Percentiles rank a stretch among this genome's conserved stretches.
Conservation (phyloP, 2,113 vertebrate species). For the Dolichotis patagonum region DNA sequence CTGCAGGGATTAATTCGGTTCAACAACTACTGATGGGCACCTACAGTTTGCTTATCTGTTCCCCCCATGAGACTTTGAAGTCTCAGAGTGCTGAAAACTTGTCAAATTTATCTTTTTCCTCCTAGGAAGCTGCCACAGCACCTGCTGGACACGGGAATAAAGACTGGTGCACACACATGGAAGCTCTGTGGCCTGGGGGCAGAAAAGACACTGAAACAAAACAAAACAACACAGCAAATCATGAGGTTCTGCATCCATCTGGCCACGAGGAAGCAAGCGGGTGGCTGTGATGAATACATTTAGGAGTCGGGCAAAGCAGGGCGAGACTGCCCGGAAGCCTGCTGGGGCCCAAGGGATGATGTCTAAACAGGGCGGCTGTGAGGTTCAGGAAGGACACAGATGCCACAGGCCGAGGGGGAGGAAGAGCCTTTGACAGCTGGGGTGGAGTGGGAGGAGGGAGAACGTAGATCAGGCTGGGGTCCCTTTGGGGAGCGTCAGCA, state of each 20-base stretch:
- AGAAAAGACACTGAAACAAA: slow-evolving; percentile 44
- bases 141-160: background rate
- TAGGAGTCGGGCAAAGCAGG: background rate
- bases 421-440: background rate
- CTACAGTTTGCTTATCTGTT: background rate
- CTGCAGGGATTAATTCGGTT: slow-evolving; percentile 39
- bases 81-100: background rate
- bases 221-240: background rate
- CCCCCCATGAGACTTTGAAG: background rate
- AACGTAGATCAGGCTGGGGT: background rate
- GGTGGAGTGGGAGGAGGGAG: background rate
- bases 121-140: background rate
- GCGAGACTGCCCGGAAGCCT: background rate
- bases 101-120: slow-evolving; percentile 25
- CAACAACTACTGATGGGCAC: background rate
- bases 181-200: background rate
- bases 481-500: background rate
- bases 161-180: background rate
- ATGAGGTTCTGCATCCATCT: background rate
- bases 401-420: background rate
- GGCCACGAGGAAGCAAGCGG: background rate
- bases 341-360: background rate
- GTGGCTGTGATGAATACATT: background rate
- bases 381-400: slow-evolving; percentile 5
- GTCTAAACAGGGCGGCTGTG: background rate